Conservation (phyloP, 1,140 invertebrate genomes). For the Bemisia tabaci region DNA sequence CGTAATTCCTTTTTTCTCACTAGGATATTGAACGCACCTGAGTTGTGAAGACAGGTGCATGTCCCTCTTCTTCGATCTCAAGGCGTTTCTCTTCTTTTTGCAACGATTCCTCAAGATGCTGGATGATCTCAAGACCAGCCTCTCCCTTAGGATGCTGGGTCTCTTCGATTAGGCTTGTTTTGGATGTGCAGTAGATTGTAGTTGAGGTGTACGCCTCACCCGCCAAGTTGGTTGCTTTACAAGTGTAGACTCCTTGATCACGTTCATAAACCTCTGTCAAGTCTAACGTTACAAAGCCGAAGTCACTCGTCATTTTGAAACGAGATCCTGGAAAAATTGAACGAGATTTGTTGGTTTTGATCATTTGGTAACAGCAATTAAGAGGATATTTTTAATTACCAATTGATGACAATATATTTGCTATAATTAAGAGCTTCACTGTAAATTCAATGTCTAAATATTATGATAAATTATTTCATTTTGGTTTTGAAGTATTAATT, state of each 20-base stretch:
- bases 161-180: slow-evolving; percentile 67
- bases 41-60: slow-evolving; percentile 75
- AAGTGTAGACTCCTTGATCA: slow-evolving; percentile 90
- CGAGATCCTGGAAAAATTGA: slow-evolving; percentile 37
- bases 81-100: slow-evolving; percentile 48
- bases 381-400: neutral
- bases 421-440: too few species aligned
- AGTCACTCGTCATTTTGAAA: slow-evolving; percentile 79
- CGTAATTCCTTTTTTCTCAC: too few species aligned
- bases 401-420: slow-evolving; percentile 4
- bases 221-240: slow-evolving; percentile 68
- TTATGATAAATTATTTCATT: too few species aligned
- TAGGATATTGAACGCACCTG: too few species aligned
- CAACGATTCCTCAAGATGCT: slow-evolving; percentile 75
- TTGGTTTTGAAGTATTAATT: too few species aligned
- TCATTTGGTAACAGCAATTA: neutral
- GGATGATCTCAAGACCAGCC: slow-evolving; percentile 78
- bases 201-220: slow-evolving; percentile 87
- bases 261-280: slow-evolving; percentile 77
- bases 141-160: slow-evolving; percentile 89
- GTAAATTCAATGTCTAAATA: too few species aligned
- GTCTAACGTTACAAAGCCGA: slow-evolving; percentile 84
- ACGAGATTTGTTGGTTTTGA: neutral
- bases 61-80: slow-evolving; percentile 57
- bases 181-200: slow-evolving; percentile 67